These are phyloP conservation scores for Pachycephala philippinensis DNA, from an alignment of 2,113 vertebrate genomes.

Conservation along the genomic window DNA sequence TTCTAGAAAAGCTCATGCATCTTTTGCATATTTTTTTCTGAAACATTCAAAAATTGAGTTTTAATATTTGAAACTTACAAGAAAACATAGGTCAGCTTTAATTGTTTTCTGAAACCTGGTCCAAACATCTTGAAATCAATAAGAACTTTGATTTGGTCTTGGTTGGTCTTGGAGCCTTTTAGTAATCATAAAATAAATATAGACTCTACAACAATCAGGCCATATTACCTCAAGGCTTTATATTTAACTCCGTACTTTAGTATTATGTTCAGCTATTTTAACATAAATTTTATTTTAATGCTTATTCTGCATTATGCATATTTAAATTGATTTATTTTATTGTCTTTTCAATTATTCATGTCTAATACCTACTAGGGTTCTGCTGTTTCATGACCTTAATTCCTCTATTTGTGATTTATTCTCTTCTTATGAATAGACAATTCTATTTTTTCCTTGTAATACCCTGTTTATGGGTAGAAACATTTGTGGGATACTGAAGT, in stretches of 20 bases:
- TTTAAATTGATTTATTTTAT: not conserved
- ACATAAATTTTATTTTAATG: not conserved
- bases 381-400: not conserved
- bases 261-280: not conserved
- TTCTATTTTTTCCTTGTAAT: not conserved
- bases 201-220: not conserved
- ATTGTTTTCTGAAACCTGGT: not conserved
- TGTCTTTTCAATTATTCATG: not conserved
- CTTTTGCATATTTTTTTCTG: not conserved
- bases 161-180: not conserved
- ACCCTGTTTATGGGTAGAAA: constrained; percentile 28
- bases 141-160: not conserved
- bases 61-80: not conserved
- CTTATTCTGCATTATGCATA: not conserved
- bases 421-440: not conserved
- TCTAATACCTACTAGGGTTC: not conserved
- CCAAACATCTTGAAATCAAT: not conserved
- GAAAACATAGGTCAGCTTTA: not conserved
- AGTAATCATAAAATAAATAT: not conserved
- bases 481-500: constrained; percentile 31
- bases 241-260: not conserved
- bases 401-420: constrained; percentile 39
- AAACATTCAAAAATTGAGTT: not conserved
- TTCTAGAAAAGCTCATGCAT: not conserved
- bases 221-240: not conserved